Base-by-base conservation (phyloP, 2,888 invertebrate species). In the Apamea anceps region DNA sequence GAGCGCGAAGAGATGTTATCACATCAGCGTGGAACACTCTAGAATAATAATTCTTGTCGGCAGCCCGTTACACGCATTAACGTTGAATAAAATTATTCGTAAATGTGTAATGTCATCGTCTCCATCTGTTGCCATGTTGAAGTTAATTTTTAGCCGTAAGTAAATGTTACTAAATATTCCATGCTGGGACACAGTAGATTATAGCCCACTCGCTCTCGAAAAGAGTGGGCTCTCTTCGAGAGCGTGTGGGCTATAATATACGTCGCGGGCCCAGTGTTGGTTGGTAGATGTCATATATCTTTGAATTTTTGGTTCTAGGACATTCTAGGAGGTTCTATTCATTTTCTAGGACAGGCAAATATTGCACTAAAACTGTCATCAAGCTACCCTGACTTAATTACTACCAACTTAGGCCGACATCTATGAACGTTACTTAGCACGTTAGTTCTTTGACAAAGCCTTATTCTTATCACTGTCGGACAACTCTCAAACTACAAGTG, bases 11-110 rank as follows among this genome's bases (percentile, higher is more conserved):
- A 73, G 67, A 83, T 28, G 48, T 86, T 84, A 84, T 86, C 77
- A 73, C 67, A 74, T 84, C 73, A 86, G 45, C 62, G 62, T 6
- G 54, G 42, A 67, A 77, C 57, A 13, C 45, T 82, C 48, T 5
- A 42, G 37, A 86, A 85, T 83, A 75, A 81, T 85, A 62, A 82
- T 82, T 32, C 63, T 32, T 57, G 66, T 74, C 18, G 15, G 13
- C 77, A 77, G 63, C 51, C 37, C 51, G 77, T 68, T 75, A 62
- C 45, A 62, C 54, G 45, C n/a, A 68, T 51, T 62, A 73, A 71
- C 68, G 54, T 48, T 2, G 45, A 82, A 42, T 48, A 60, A 65
- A 73, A 81, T 81, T 75, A 68, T 75, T 32, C 37, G 48, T 32
- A 54, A 68, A 79, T 21, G 28, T 32, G 42, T 81, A n/a, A 72